Percentiles rank a stretch among this genome's conserved stretches.
Evolutionary conservation across 2,113 vertebrate genomes (phyloP).

Genomic region (Isichthys henryi): DNA sequence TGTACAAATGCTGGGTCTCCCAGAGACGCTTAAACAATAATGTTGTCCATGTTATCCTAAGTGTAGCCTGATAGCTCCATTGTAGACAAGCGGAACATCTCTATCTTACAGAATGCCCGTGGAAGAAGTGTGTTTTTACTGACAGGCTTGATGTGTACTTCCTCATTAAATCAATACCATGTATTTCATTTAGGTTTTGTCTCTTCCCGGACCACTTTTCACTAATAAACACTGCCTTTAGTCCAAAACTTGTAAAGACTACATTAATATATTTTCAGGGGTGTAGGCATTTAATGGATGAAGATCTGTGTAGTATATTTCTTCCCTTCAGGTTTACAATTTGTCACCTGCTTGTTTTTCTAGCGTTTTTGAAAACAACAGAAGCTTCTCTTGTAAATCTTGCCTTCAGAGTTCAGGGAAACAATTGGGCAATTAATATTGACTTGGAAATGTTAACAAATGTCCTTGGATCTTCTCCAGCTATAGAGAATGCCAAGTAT

Average conservation of each 20-base stretch:
- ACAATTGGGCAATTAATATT: constrained; percentile 22
- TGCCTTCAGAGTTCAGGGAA: neutral
- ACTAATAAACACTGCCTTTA: neutral
- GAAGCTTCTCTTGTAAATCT: neutral
- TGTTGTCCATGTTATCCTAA: neutral
- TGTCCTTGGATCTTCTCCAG: constrained; percentile 20
- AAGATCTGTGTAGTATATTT: no score
- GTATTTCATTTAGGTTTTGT: neutral
- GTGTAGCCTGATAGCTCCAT: neutral
- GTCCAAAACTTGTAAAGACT: neutral
- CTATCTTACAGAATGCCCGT: neutral
- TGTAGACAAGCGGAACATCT: neutral
- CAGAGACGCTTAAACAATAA: neutral
- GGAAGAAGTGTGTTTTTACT: constrained; percentile 2
- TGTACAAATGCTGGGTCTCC: neutral
- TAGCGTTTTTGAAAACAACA: neutral
- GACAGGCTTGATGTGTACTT: neutral
- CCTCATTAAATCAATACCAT: neutral
- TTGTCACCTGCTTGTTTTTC: neutral
- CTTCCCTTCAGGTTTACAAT: neutral
- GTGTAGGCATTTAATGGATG: neutral
- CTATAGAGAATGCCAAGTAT: neutral
- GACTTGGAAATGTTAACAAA: constrained; percentile 21
- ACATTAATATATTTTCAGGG: neutral
- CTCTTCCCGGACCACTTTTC: neutral